Evolutionary conservation across 2,797 vertebrate genomes (phyloP), one percentile per base, ranked within the genome.

Genomic region (Potorous gilbertii): DNA sequence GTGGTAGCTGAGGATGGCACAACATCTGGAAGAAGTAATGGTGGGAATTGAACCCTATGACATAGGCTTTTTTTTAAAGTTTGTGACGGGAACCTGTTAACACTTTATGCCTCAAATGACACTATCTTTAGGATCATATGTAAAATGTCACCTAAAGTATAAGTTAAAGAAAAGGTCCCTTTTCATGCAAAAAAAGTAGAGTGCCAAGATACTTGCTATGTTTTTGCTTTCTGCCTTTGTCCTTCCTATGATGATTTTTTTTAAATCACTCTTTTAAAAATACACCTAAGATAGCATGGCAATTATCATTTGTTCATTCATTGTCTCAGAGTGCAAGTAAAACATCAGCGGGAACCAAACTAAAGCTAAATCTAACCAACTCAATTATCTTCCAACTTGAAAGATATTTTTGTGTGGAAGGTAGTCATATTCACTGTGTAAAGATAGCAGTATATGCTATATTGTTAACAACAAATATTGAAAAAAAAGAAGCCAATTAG

Each of bases 1-100:
- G 16, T 24, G 29, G 18, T 24, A 46, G 40, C 90, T 89, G 34
- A 81, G 62, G 89, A 92, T 92, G 55, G 55, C 56, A 97, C n/a
- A 92, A 93, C 18, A 89, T 59, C 91, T 96, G 90, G 90, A 97
- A 96, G 62, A 50, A 46, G 74, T 90, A 59, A 95, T 92, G 92
- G 90, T 93, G 29, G 74, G 27, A 89, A 93, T 89, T 56, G 92
- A 97, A 54, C 56, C 21, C 29, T 1, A 29, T 55, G 91, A 54
- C 31, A 28, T 92, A 52, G 13, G 54, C 50, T 90, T 92, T 0
- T 91, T 94, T 28, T 52, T 62, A 90, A 90, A 50, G 54, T 21
- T 91, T 94, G 8, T n/a, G n/a, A 10, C 93, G 59, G 91, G 90
- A 93, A 55, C 1, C 3, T 87, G 24, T 12, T 54, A 6, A 29